Conservation (phyloP, 2,888 invertebrate genomes). For the Mantis religiosa region DNA sequence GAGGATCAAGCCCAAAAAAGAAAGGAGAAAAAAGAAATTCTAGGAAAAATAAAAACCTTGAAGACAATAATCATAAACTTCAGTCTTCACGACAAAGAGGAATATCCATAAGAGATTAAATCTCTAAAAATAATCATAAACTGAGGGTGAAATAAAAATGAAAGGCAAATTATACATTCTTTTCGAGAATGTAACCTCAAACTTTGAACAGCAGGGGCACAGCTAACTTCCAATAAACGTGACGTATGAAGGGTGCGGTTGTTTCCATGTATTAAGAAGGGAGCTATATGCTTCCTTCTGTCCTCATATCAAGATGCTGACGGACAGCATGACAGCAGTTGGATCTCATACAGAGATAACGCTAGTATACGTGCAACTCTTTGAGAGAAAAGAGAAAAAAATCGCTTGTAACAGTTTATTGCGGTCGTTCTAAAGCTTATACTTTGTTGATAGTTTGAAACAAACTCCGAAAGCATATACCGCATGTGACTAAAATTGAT, state of each 20-base stretch:
- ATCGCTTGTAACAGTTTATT: background rate
- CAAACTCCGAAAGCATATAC: background rate
- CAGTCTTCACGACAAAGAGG: background rate
- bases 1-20: background rate
- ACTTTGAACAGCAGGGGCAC: background rate
- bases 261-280: background rate
- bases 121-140: background rate
- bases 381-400: background rate
- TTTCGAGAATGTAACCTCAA: background rate
- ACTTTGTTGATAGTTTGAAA: background rate
- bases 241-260: background rate
- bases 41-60: background rate
- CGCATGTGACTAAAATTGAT: no score
- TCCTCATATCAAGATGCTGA: background rate
- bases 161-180: background rate
- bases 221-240: background rate
- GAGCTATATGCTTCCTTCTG: background rate
- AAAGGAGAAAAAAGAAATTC: background rate
- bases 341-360: background rate
- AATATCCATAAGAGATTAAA: slow-evolving; percentile 6
- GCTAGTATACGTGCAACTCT: background rate
- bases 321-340: background rate
- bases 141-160: background rate
- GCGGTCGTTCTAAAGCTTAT: background rate
- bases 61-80: background rate